Percentiles rank a stretch among this genome's conserved stretches.
Evolutionary conservation across 2,113 vertebrate species (phyloP).

Genomic region (Grammomys surdaster): DNA sequence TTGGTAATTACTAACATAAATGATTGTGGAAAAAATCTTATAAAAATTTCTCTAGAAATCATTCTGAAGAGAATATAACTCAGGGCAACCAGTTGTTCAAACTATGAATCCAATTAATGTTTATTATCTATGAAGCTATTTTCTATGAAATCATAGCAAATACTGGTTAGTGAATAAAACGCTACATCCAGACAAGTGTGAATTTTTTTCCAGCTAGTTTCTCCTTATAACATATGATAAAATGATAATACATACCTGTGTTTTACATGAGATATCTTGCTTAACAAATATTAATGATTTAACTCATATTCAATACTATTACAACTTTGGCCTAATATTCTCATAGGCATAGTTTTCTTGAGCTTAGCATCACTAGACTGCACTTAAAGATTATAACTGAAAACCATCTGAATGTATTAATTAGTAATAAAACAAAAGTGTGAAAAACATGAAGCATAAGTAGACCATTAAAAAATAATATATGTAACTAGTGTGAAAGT

Average conservation of each 20-base stretch:
- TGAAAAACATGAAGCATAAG: background rate
- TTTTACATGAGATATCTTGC: background rate
- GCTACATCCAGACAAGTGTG: background rate
- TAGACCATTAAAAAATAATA: background rate
- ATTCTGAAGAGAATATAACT: background rate
- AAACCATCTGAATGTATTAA: background rate
- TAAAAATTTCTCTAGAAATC: background rate
- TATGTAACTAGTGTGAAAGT: background rate
- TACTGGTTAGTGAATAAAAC: slow-evolving; percentile 22
- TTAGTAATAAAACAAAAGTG: background rate
- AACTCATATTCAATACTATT: background rate
- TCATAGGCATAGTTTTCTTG: background rate
- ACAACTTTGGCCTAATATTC: background rate
- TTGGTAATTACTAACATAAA: background rate
- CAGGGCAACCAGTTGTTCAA: background rate
- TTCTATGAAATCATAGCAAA: background rate
- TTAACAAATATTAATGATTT: background rate
- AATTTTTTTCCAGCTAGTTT: background rate
- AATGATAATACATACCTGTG: background rate
- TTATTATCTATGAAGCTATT: background rate
- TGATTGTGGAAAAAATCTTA: background rate
- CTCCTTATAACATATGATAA: background rate
- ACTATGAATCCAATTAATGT: background rate
- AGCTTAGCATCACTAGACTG: background rate
- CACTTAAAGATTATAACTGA: background rate